Conservation (phyloP, 1,140 invertebrate genomes). For the Ctenoplectra terminalis region DNA sequence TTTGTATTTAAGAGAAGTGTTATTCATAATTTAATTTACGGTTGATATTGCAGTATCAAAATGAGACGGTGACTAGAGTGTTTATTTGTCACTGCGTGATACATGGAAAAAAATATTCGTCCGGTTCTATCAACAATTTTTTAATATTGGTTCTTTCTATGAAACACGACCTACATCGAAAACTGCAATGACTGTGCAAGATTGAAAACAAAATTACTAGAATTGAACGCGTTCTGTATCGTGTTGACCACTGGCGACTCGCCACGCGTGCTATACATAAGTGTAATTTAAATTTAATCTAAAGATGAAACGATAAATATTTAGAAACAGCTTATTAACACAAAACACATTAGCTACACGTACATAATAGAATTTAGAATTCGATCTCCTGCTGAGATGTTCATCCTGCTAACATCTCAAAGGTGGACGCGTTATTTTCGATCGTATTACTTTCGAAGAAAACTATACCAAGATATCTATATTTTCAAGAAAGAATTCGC, state of each 20-base stretch:
- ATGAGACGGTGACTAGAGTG: too few relatives aligned
- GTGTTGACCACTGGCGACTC: neutral
- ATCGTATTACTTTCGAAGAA: neutral
- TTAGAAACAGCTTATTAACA: neutral
- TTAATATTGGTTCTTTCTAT: too few relatives aligned
- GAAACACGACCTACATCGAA: neutral
- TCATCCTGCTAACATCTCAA: neutral
- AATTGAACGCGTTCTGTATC: neutral
- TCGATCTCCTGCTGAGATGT: too few relatives aligned
- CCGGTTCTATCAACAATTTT: too few relatives aligned
- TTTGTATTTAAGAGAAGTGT: neutral
- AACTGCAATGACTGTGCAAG: neutral
- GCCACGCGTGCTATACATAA: too few relatives aligned
- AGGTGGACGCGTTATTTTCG: neutral
- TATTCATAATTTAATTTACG: neutral
- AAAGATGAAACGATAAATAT: neutral
- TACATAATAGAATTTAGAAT: neutral
- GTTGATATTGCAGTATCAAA: neutral
- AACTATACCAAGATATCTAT: neutral
- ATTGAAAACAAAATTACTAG: neutral
- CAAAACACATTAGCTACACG: neutral
- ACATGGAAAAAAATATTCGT: neutral
- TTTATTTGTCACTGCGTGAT: neutral
- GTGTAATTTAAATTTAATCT: neutral
- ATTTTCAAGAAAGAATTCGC: neutral